Conservation (phyloP, 2,113 vertebrate species). For the Myotis davidii region DNA sequence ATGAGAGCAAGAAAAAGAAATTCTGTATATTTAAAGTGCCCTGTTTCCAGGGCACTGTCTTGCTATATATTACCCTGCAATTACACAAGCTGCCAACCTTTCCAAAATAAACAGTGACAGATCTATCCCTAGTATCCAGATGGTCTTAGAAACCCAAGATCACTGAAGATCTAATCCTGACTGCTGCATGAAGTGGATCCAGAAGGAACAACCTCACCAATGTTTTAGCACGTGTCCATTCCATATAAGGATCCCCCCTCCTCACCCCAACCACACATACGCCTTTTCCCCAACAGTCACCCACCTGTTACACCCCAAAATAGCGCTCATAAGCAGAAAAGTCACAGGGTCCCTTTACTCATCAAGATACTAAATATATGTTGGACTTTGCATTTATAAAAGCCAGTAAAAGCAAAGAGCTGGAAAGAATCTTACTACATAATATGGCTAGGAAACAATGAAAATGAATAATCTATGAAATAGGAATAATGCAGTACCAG, state of each 20-base stretch:
- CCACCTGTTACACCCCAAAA: conserved; percentile 59
- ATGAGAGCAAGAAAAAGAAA: neutral
- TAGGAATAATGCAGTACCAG: neutral
- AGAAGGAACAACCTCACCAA: neutral
- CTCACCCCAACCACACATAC: neutral
- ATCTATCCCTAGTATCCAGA: neutral
- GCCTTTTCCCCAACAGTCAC: neutral
- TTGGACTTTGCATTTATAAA: neutral
- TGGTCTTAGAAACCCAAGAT: neutral
- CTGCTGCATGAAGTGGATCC: neutral
- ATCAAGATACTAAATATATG: conserved; percentile 15
- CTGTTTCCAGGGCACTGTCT: neutral
- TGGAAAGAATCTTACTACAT: neutral
- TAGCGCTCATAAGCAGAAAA: neutral
- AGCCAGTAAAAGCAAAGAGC: neutral
- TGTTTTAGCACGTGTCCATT: neutral
- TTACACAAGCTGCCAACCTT: neutral
- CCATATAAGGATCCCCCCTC: neutral
- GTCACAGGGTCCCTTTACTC: conserved; percentile 15
- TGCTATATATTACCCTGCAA: neutral
- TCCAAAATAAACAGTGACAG: neutral
- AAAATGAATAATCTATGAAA: neutral
- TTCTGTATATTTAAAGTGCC: neutral
- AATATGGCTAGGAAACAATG: neutral
- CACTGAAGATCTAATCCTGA: neutral